Base-by-base conservation (phyloP, 1,140 invertebrate genomes). In the Teleogryllus occipitalis region DNA sequence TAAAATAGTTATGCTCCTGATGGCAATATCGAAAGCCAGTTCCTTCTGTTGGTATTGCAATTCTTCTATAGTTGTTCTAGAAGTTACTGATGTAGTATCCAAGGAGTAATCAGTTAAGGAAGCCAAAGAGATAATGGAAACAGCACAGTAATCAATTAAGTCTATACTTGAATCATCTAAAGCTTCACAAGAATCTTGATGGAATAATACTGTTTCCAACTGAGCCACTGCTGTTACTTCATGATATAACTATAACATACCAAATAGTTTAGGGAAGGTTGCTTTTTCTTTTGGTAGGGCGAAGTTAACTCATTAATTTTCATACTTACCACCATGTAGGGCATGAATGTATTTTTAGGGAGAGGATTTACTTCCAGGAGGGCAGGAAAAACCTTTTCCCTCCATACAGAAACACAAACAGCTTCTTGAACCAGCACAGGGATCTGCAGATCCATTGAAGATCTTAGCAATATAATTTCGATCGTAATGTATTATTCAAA, bases 331-430 rank as follows among this genome's bases (percentile, higher is more conserved):
- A 93, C 88, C 81, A 92, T 92, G 82, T 93, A 94, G 48, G 93
- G 86, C 8, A 93, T 86, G 82, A 95, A 94, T 3, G 92, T 93
- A 82, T 90, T 90, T 65, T 87, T 83, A 0, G 92, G 90, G 77
- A 92, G 88, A 1, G 88, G 88, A 81, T 91, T 88, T 27, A 91
- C 83, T 91, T 76, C 89, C 14, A 94, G 83, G n/a, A 96, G 86
- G 84, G 91, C 85, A 6, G 93, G 93, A 80, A 94, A 89, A 47
- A 95, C 88, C 82, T 93, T 92, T 65, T 90, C 86, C 80, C 93
- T 93, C 94, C 94, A 96, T 65, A 95, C 85, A 82, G 90, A 89
- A 65, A 94, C 90, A 84, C 92, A 90, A 81, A 94, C 93, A 0
- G 92, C 91, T 87, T 95, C 94, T 81, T 93, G 89, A 72, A 95